These are phyloP conservation scores for Actinernus sp. DNA, from an alignment of 92 coral and sea anemone genomes.

Conservation along the genomic window DNA sequence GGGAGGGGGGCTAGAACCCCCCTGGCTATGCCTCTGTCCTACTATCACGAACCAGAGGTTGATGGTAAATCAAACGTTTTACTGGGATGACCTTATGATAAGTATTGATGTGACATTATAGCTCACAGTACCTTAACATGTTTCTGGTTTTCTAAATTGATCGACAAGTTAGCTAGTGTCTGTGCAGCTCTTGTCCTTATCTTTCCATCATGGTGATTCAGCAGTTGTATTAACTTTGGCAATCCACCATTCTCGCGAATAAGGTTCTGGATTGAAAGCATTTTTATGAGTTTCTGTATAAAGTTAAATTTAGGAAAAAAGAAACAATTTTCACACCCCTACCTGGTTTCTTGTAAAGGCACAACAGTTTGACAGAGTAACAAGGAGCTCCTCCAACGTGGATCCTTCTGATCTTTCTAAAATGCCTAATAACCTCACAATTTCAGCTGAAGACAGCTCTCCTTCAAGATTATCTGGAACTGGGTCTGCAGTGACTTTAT, in stretches of 20 bases:
- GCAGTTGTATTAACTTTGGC: constrained; percentile 36
- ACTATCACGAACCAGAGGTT: no score
- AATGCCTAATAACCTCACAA: constrained; percentile 26
- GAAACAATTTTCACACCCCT: background rate
- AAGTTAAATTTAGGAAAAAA: no score
- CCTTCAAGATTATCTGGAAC: background rate
- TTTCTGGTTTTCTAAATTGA: constrained; percentile 76
- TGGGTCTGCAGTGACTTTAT: background rate
- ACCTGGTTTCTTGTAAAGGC: constrained; percentile 88
- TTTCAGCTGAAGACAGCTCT: constrained; percentile 8
- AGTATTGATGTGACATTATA: no score
- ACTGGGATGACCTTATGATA: no score
- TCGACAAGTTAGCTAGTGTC: constrained; percentile 76
- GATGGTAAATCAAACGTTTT: no score
- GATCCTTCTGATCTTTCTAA: constrained; percentile 38
- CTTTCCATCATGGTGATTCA: constrained; percentile 29
- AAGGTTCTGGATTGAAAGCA: constrained; percentile 60
- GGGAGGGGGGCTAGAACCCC: no score
- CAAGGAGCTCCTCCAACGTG: constrained; percentile 64
- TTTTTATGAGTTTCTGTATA: background rate
- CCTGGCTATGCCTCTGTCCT: no score
- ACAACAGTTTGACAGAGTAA: constrained; percentile 59
- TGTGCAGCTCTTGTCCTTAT: constrained; percentile 66
- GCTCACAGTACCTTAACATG: constrained; percentile 69
- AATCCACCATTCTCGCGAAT: constrained; percentile 73